Evolutionary conservation across 2,888 invertebrate species (phyloP), one percentile per base, ranked within the genome.

Genomic region (Darwinula stevensoni): DNA sequence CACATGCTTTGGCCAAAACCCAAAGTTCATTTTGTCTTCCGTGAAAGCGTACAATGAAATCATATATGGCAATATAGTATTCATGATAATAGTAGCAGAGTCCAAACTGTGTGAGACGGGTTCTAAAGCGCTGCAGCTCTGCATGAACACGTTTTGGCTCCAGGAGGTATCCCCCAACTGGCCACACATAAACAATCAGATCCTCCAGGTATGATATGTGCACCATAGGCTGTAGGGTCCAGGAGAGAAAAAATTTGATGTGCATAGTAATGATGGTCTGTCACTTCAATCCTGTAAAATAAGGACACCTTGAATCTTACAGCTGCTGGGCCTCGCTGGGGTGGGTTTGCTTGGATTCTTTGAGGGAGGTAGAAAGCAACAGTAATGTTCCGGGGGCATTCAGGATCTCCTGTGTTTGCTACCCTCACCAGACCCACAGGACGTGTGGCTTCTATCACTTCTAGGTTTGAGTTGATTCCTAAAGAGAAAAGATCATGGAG

Each of bases 21-120:
- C 42, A 42, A 28, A 42, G 38, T 34, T 42, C 42, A 35, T 42
- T 42, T 28, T 40, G 42, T 6, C 42, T 30, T 4, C 42, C 42
- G 36, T 42, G 41, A 35, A 40, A 42, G 15, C 42, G 38, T 14
- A 39, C 37, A 26, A 42, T 38, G 36, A 40, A 42, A 32, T 42
- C 42, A 35, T 42, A 42, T 4, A 41, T 35, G 17, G 38, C 41
- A 14, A 42, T 38, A 17, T 39, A 40, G 32, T 42, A 40, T 16
- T 40, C 38, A 29, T 34, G 36, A 16, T 36, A 31, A 16, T 32
- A 33, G 34, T 37, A 42, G 30, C 42, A 42, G 9, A 39, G 36
- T 5, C 40, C 40, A 16, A 41, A 36, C 27, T 37, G 36, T 3
- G 35, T 31, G 14, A 42, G 36, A 5, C 39, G 31, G 27, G 34